Evolutionary conservation across 2,113 vertebrate genomes (phyloP).

Genomic region (Symphodus melops): DNA sequence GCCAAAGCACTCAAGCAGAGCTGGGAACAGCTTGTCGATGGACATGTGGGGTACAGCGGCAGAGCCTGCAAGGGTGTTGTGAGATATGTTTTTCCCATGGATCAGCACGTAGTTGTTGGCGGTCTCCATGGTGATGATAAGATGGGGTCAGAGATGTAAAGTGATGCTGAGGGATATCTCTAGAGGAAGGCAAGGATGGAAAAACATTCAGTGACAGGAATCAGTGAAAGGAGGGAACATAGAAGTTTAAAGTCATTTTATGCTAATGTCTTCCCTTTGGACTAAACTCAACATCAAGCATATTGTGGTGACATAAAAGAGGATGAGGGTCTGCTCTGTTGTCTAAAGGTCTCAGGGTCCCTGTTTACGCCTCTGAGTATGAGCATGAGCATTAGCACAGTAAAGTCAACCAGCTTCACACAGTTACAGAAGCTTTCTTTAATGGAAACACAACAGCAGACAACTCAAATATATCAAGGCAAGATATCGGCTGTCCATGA

Average conservation of each 20-base stretch:
- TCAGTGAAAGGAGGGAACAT: neutral
- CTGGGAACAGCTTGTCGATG: slow-evolving; percentile 94
- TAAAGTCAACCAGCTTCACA: neutral
- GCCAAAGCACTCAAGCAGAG: slow-evolving; percentile 95
- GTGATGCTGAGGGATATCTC: slow-evolving; percentile 7
- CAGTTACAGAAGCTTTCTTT: neutral
- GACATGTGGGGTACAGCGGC: slow-evolving; percentile 87
- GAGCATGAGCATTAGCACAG: neutral
- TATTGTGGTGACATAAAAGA: neutral
- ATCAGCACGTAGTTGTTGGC: slow-evolving; percentile 67
- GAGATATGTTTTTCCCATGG: slow-evolving; percentile 83
- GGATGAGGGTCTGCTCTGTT: neutral
- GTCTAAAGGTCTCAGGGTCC: neutral
- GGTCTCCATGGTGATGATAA: slow-evolving; percentile 72
- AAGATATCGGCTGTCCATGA: neutral
- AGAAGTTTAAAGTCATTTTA: neutral
- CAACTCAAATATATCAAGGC: neutral
- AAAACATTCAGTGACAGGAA: neutral
- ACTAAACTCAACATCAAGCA: neutral
- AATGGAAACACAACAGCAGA: neutral
- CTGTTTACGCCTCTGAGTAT: neutral
- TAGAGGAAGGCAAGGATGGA: neutral
- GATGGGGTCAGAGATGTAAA: neutral
- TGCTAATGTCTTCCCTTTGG: neutral
- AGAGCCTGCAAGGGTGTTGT: slow-evolving; percentile 73